These are phyloP conservation scores for Brachionus sp. DNA, from an alignment of 1,140 invertebrate species.

Conservation along the genomic window DNA sequence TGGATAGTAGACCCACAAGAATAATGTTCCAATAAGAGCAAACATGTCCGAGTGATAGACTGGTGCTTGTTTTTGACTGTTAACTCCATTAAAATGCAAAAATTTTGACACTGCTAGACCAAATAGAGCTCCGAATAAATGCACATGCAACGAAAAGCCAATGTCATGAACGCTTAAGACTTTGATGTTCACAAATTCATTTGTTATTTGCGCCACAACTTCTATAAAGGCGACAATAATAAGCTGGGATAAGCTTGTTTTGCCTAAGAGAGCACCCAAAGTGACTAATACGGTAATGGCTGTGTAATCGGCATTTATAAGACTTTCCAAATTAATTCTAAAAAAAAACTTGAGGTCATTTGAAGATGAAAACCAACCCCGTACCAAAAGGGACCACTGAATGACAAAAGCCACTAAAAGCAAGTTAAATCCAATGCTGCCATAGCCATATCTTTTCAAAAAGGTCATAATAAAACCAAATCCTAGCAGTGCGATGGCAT, in stretches of 20 bases:
- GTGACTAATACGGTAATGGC: slow-evolving; percentile 83
- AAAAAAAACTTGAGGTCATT: not conserved
- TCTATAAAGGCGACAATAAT: slow-evolving; percentile 75
- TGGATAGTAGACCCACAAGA: slow-evolving; percentile 42
- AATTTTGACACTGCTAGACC: slow-evolving; percentile 77
- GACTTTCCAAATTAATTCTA: slow-evolving; percentile 58
- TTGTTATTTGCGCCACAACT: slow-evolving; percentile 69
- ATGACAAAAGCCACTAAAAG: slow-evolving; percentile 47
- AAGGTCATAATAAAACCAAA: slow-evolving; percentile 93
- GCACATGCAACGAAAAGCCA: slow-evolving; percentile 85
- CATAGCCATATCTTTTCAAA: slow-evolving; percentile 71
- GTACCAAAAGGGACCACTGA: slow-evolving; percentile 47
- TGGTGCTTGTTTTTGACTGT: slow-evolving; percentile 67
- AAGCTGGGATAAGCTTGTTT: slow-evolving; percentile 77
- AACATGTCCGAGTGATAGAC: slow-evolving; percentile 81
- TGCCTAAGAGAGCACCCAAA: slow-evolving; percentile 82
- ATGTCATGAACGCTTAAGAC: slow-evolving; percentile 58
- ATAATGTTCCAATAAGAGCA: slow-evolving; percentile 76
- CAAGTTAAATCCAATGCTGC: slow-evolving; percentile 47
- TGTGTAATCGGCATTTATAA: slow-evolving; percentile 79
- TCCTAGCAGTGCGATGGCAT: slow-evolving; percentile 87
- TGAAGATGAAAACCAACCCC: slow-evolving; percentile 38
- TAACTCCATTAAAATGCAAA: slow-evolving; percentile 56
- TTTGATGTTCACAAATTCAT: slow-evolving; percentile 72
- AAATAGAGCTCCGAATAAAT: slow-evolving; percentile 91